Evolutionary conservation across 2,888 invertebrate genomes (phyloP).

Genomic region (Oligia fasciuncula): DNA sequence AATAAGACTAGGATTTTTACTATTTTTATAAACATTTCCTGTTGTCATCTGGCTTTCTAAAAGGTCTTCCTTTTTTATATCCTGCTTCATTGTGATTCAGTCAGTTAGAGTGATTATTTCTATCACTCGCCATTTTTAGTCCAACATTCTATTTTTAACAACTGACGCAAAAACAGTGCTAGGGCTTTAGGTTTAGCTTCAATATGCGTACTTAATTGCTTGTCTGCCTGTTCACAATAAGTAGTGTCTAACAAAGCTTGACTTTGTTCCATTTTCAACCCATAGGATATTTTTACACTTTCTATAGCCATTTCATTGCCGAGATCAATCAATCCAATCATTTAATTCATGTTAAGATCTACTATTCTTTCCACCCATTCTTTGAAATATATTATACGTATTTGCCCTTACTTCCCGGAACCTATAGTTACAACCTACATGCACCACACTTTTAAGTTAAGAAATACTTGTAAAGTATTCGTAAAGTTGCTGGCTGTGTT

Average conservation of each 20-base stretch:
- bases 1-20: neutral
- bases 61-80: neutral
- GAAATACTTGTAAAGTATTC: slow-evolving; percentile 50
- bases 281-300: neutral
- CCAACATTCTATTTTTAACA: slow-evolving; percentile 18
- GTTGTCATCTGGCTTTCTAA: neutral
- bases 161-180: neutral
- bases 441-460: slow-evolving; percentile 26
- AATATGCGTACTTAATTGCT: neutral
- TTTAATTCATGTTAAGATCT: neutral
- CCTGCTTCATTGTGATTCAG: neutral
- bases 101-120: slow-evolving; percentile 10
- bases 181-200: neutral
- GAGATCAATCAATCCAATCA: neutral
- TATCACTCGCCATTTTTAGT: neutral
- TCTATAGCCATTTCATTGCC: neutral
- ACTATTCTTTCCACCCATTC: neutral
- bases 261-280: neutral
- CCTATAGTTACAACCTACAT: slow-evolving; percentile 7
- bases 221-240: neutral
- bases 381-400: neutral
- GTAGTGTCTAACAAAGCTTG: neutral
- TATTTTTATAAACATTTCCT: slow-evolving; percentile 2
- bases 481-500: slow-evolving; percentile 37
- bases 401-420: neutral